Base-by-base conservation (phyloP, 2,888 invertebrate species). In the Craniophora ligustri region DNA sequence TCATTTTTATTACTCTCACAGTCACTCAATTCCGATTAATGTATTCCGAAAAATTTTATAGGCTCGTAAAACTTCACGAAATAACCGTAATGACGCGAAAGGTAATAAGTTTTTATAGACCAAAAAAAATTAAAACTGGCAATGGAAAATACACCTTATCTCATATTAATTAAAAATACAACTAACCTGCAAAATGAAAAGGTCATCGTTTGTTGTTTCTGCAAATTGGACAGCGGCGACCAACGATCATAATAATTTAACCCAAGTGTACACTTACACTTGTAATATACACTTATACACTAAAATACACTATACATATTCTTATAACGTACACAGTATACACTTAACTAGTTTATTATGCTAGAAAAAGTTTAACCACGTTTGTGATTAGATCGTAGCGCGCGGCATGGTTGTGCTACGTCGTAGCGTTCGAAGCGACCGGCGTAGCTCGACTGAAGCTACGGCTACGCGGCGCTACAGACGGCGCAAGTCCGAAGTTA, bases 131-230 rank as follows among this genome's bases (percentile, higher is more conserved):
- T 47, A 23, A 45, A 54, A 54, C 32, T 31, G 40, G 41, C 1
- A 53, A 39, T 50, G 26, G 14, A 53, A 54, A 62, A 7, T 56
- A 32, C 55, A 56, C 62, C 69, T 74, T 78, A 76, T 78, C 73
- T 69, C 74, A 63, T 72, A 77, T 81, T 86, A 85, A 88, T 89
- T 86, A 89, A 86, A 86, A 87, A 87, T 80, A 88, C 79, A 85
- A 88, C 90, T 89, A 82, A 91, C 91, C 91, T 90, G 91, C 73
- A 79, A 85, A 89, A 88, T 84, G 78, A 69, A 74, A 86, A 85
- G 86, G 85, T 87, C 91, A 91, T 91, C 80, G 88, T 73, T 70
- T 79, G 81, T 81, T 85, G 85, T 84, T 79, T 82, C 81, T 79
- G 84, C 80, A 80, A 84, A 83, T 82, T 82, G 78, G 75, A 84